A percentile compares a stretch with the other conserved stretches of the same genome.
Evolutionary conservation across 2,113 vertebrate genomes (phyloP).

Genomic region (Myiopsitta monachus): DNA sequence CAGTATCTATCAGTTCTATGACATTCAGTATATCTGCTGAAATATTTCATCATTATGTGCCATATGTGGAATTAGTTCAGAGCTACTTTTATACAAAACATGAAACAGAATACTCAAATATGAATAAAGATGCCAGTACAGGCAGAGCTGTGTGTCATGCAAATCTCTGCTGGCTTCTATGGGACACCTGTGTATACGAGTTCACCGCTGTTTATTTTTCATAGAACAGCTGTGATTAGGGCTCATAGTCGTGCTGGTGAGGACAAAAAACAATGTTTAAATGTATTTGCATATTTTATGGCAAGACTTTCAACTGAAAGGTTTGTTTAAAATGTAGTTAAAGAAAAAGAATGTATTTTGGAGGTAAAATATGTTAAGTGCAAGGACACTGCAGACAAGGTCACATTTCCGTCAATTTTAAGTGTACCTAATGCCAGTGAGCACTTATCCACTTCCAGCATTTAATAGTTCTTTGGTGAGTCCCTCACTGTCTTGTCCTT

Average conservation of each 20-base stretch:
- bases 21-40: background rate
- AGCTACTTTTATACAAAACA: background rate
- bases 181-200: background rate
- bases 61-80: background rate
- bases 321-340: background rate
- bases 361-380: background rate
- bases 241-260: background rate
- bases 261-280: background rate
- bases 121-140: background rate
- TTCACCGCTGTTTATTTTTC: background rate
- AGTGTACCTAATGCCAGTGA: background rate
- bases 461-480: background rate
- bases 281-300: background rate
- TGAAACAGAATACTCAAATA: background rate
- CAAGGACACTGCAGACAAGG: background rate
- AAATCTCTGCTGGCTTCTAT: accelerated
- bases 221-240: background rate
- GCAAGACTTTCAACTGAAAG: background rate
- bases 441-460: background rate
- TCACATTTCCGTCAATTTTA: background rate
- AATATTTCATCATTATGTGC: background rate
- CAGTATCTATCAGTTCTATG: background rate
- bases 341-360: background rate
- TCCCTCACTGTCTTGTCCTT: background rate
- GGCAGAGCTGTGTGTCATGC: background rate